Base-by-base conservation (phyloP, 2,113 vertebrate genomes). In the Sclerurus mexicanus region DNA sequence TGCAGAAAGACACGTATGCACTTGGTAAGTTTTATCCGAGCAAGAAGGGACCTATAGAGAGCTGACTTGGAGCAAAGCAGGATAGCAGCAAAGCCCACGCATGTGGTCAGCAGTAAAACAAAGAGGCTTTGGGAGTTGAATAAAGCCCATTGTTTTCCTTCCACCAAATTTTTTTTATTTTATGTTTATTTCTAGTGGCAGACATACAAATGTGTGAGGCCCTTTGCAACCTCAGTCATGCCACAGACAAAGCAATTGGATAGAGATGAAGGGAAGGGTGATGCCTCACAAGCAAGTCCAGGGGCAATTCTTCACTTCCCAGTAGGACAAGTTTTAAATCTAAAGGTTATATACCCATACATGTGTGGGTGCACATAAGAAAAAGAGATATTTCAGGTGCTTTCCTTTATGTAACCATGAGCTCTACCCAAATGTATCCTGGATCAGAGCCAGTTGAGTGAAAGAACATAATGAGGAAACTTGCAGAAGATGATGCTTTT, bases 91-190 rank as follows among this genome's bases (percentile, higher is more conserved):
- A 55, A 82, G 18, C 74, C 64, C 39, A 95, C 0, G 0, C 72
- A 21, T 92, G 63, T 77, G 90, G 56, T 75, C 82, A 93, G 75
- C 90, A 91, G 42, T 37, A 88, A 93, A 90, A 88, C 59, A 87
- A 88, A 95, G 79, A 90, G 66, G 21, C 27, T 92, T 25, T 60
- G 22, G 37, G 76, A 88, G 33, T 20, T 85, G 52, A 91, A 85
- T 75, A 64, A 91, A 89, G 31, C 20, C 40, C 56, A 93, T 89
- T 96, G 90, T 94, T 90, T 95, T 95, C 44, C 49, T 72, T 88
- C 60, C 37, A 86, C 39, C 13, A 71, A 6, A 2, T 46, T 80
- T 87, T 44, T 92, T 81, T 80, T 46, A 44, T 89, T 94, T 87
- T 83, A 12, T 81, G 14, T 93, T 96, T 88, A 27, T 90, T 96